Evolutionary conservation across 2,888 invertebrate species (phyloP).

Genomic region (Portevinia maculata): DNA sequence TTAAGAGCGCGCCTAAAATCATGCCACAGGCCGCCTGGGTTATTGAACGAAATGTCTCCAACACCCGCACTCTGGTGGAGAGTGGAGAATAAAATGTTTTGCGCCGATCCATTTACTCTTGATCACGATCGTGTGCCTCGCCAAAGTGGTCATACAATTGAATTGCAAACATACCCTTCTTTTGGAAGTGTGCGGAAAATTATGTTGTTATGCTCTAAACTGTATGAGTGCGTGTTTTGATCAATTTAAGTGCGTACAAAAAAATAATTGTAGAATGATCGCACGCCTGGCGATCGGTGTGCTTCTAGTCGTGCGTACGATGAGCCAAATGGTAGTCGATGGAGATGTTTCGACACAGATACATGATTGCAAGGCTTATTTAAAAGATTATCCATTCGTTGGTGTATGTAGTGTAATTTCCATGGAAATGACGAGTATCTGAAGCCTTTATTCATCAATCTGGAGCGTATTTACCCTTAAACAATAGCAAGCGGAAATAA

Average conservation of each 20-base stretch:
- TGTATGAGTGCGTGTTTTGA: constrained; percentile 26
- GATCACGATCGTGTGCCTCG: constrained; percentile 24
- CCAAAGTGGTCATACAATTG: constrained; percentile 30
- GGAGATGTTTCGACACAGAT: too few species aligned
- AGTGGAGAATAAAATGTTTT: background rate
- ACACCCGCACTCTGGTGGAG: constrained; percentile 6
- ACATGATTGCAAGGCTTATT: too few species aligned
- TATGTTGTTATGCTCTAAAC: background rate
- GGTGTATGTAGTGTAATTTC: too few species aligned
- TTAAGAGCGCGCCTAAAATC: constrained; percentile 39
- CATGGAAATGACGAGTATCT: too few species aligned
- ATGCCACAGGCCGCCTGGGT: constrained; percentile 9
- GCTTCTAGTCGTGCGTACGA: constrained; percentile 26
- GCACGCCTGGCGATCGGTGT: background rate
- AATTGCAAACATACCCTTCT: constrained; percentile 27
- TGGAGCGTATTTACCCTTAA: too few species aligned
- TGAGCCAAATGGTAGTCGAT: too few species aligned
- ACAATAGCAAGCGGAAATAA: too few species aligned
- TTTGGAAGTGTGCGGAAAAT: constrained; percentile 19
- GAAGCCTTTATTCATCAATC: too few species aligned
- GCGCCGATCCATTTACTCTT: constrained; percentile 4
- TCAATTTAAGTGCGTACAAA: constrained; percentile 50
- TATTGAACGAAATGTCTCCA: background rate
- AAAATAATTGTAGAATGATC: background rate
- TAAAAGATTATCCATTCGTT: too few species aligned